Evolutionary conservation across 1,140 invertebrate genomes (phyloP), one percentile per base, ranked within the genome.

Genomic region (Brachystomella parvula): DNA sequence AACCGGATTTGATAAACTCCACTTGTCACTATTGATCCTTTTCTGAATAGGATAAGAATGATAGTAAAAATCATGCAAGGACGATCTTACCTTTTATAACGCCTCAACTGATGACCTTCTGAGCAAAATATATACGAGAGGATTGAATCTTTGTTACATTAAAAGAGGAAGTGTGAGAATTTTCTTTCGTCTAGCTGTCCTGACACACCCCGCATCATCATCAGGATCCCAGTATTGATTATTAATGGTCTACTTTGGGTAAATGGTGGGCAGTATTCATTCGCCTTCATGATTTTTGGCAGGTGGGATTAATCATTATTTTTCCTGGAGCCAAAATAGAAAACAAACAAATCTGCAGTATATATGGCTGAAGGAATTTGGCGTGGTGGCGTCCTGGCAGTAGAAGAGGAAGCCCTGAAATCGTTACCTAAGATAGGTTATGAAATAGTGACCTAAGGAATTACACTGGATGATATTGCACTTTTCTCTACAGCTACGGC

Each of bases 51-150:
- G 49, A 19, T 24, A 24, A 53, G 21, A 19, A 24, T 17, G 6
- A 24, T 24, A 53, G 49, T 24, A 53, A 24, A 53, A 53, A 53
- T 53, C 12, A 53, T 6, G 49, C 49, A 53, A 53, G 49, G 49
- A 53, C 49, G 24, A 12, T 9, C 24, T 3, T 53, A 53, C 49
- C 49, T 53, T 53, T 53, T 53, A 53, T 53, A 53, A 17, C 24
- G 12, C 12, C 12, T 53, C 49, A 53, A 53, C 49, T 53, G 49
- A n/a, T n/a, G n/a, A 53, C 49, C 49, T 53, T 53, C 49, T 53
- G 49, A 53, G n/a, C n/a, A n/a, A n/a, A n/a, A n/a, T n/a, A n/a
- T n/a, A n/a, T n/a, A 53, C 49, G 24, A 19, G 49, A 53, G 24
- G 24, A 53, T 17, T 12, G 49, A 15, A 53, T 53, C 49, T 9